Conservation (phyloP, 2,113 vertebrate species). For the Istiophorus platypterus region DNA sequence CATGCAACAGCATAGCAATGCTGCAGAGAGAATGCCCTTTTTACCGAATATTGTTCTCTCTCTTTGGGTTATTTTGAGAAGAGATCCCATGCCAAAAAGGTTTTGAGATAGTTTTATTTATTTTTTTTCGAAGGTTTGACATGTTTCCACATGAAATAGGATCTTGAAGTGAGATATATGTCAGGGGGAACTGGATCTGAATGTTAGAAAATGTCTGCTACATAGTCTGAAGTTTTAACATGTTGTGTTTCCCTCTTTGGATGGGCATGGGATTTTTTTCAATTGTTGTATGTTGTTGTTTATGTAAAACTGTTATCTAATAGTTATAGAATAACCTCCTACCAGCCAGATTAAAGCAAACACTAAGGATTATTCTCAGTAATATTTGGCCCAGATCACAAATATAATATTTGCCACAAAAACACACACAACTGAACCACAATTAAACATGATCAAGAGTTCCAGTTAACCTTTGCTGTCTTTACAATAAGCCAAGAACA, state of each 20-base stretch:
- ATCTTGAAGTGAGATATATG: conserved; percentile 21
- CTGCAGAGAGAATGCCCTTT: background rate
- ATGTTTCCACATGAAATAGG: conserved; percentile 21
- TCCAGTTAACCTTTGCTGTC: background rate
- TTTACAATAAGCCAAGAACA: background rate
- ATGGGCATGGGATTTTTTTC: background rate
- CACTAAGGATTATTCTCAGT: conserved; percentile 32
- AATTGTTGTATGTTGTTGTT: conserved; percentile 6
- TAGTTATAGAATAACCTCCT: conserved; percentile 16
- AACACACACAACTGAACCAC: background rate
- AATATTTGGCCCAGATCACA: background rate
- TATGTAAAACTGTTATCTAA: conserved; percentile 27
- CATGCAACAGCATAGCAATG: background rate
- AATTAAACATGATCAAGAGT: conserved; percentile 1
- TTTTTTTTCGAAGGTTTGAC: conserved; percentile 25
- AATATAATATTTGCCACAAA: conserved; percentile 3
- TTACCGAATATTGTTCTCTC: conserved; percentile 18
- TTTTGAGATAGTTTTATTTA: conserved; percentile 17
- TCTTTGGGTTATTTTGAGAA: conserved; percentile 35
- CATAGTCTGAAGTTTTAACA: background rate
- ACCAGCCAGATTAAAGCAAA: conserved; percentile 44
- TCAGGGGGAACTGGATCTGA: conserved; percentile 32
- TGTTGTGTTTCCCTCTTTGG: background rate
- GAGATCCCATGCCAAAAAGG: background rate
- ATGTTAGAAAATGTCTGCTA: conserved; percentile 19